Evolutionary conservation across 2,113 vertebrate genomes (phyloP), one percentile per base, ranked within the genome.

Genomic region (Ictidomys tridecemlineatus): DNA sequence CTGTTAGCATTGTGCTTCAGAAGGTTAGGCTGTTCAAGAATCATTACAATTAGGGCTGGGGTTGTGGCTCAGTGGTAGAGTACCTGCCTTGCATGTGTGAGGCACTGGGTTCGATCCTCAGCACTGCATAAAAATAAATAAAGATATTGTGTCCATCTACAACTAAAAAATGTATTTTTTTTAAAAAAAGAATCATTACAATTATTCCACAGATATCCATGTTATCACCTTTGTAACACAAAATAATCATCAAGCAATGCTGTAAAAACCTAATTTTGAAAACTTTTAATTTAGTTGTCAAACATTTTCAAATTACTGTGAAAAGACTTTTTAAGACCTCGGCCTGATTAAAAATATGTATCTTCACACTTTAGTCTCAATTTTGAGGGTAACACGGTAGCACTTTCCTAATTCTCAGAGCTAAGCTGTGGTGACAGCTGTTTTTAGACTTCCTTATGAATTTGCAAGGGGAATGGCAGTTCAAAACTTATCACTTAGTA

Each of bases 391-490:
- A 95, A 96, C 90, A 93, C 93, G 87, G 58, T 22, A 95, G 45
- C 32, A 80, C 76, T 97, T 97, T 89, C 61, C 91, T 97, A 95
- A 90, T 48, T 93, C 76, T 97, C 74, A 94, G 97, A 98, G 94
- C 96, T 95, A 98, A 95, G 58, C 91, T 96, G 80, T 94, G 76
- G 95, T 92, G 72, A 95, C 67, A 95, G 48, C 72, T 97, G 89
- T 94, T 98, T 97, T 90, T 22, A 95, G 96, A 98, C 97, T 95
- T 97, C 90, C 90, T 97, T 96, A 97, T 97, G 98, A 98, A 98
- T 97, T 90, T 79, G 92, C 37, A 72, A 98, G 65, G 89, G 97
- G 96, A 95, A 94, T 58, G 92, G 96, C 24, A 92, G 93, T 85
- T 97, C 95, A 96, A 97, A 97, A 98, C 22, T 97, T 88, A 93